These are phyloP conservation scores for Spodoptera exigua DNA, from an alignment of 2,888 invertebrate genomes.

Conservation along the genomic window DNA sequence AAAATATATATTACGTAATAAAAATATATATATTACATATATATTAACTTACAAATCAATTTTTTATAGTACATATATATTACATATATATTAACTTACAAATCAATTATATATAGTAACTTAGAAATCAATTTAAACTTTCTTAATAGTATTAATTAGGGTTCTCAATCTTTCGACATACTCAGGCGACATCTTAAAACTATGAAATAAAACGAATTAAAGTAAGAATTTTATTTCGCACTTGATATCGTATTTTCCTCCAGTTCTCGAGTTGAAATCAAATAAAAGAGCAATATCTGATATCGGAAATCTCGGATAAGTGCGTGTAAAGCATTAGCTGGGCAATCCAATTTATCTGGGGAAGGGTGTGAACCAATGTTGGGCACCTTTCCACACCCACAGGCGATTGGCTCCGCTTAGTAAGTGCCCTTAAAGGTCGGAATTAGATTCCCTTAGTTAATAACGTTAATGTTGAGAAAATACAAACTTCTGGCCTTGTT, in stretches of 20 bases:
- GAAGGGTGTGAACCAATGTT: slow-evolving; percentile 57
- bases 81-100: too few species aligned
- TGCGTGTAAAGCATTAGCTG: slow-evolving; percentile 60
- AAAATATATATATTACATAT: too few species aligned
- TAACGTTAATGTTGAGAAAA: background rate
- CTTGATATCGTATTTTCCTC: slow-evolving; percentile 4
- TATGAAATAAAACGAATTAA: background rate
- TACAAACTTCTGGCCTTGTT: too few species aligned
- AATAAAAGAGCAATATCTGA: slow-evolving; percentile 58
- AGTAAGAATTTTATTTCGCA: background rate
- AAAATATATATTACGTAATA: too few species aligned
- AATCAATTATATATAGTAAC: too few species aligned
- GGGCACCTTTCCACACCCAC: slow-evolving; percentile 55
- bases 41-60: too few species aligned
- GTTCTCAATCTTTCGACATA: too few species aligned
- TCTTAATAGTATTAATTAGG: too few species aligned
- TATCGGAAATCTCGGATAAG: slow-evolving; percentile 59
- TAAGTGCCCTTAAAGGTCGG: slow-evolving; percentile 15
- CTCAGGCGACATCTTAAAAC: too few species aligned
- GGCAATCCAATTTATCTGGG: slow-evolving; percentile 65
- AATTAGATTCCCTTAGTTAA: slow-evolving; percentile 22
- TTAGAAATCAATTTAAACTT: too few species aligned
- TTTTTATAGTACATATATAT: too few species aligned
- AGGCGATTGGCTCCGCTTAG: slow-evolving; percentile 43
- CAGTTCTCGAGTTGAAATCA: slow-evolving; percentile 27